Evolutionary conservation across 2,888 invertebrate genomes (phyloP).

Genomic region (Nephrotoma appendiculata): DNA sequence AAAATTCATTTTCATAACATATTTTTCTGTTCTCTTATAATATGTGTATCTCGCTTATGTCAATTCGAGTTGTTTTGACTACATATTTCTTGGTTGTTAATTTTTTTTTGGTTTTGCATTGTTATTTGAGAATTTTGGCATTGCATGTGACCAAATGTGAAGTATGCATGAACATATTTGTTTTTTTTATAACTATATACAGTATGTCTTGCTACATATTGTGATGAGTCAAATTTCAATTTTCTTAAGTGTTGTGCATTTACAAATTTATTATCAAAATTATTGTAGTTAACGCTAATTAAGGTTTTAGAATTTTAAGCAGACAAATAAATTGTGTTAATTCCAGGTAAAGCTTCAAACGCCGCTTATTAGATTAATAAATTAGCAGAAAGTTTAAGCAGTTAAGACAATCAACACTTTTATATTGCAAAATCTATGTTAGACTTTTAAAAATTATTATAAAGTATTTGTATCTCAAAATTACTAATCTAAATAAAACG

Average conservation of each 20-base stretch:
- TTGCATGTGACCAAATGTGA: neutral
- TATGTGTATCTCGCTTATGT: neutral
- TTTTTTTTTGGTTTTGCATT: neutral
- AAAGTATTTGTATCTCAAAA: too few species aligned
- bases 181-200: neutral
- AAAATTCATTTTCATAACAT: neutral
- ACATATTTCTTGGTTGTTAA: neutral
- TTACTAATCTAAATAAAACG: too few species aligned
- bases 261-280: too few species aligned
- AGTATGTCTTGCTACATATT: neutral
- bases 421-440: too few species aligned
- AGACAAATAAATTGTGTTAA: too few species aligned
- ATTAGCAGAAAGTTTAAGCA: too few species aligned
- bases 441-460: too few species aligned
- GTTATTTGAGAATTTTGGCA: neutral
- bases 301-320: too few species aligned
- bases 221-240: neutral
- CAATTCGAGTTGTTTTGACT: neutral
- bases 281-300: too few species aligned
- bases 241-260: neutral
- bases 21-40: neutral
- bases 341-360: too few species aligned
- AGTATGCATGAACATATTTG: neutral
- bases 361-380: too few species aligned
- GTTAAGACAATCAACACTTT: too few species aligned